Percentiles rank a stretch among this genome's conserved stretches.
Evolutionary conservation across 2,888 invertebrate genomes (phyloP).

Genomic region (Thecophora atra): DNA sequence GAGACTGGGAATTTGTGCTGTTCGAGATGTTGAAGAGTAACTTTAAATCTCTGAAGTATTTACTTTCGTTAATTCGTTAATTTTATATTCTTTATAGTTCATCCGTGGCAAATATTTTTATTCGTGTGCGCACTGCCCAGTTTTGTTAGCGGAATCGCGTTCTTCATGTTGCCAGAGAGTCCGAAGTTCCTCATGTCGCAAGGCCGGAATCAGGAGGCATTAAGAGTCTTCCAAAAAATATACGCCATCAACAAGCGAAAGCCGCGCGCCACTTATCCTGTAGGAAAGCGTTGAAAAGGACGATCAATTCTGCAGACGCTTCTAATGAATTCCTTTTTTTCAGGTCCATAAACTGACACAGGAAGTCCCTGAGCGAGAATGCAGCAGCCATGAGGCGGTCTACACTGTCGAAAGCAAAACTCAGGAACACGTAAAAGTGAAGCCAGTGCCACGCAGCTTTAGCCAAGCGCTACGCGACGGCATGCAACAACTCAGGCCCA

Average conservation of each 20-base stretch:
- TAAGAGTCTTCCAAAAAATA: slow-evolving; percentile 67
- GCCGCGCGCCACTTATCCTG: slow-evolving; percentile 73
- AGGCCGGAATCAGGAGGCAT: slow-evolving; percentile 58
- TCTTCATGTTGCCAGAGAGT: slow-evolving; percentile 69
- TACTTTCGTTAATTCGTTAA: neutral
- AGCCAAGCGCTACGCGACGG: slow-evolving; percentile 68
- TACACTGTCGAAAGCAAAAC: slow-evolving; percentile 52
- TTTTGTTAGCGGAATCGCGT: slow-evolving; percentile 69
- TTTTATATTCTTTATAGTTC: slow-evolving; percentile 46
- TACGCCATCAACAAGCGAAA: slow-evolving; percentile 75
- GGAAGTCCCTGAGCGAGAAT: slow-evolving; percentile 55
- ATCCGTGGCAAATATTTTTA: slow-evolving; percentile 67
- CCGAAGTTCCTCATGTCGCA: slow-evolving; percentile 60
- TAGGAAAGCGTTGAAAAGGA: slow-evolving; percentile 55
- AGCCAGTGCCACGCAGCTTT: slow-evolving; percentile 46
- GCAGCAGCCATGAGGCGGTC: slow-evolving; percentile 47
- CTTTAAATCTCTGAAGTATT: slow-evolving; percentile 7
- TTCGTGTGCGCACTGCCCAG: slow-evolving; percentile 72
- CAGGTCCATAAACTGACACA: slow-evolving; percentile 55
- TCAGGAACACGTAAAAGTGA: neutral
- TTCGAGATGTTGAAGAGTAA: slow-evolving; percentile 63
- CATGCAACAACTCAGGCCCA: slow-evolving; percentile 71
- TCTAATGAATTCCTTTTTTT: neutral
- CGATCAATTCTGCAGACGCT: neutral
- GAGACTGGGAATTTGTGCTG: slow-evolving; percentile 69